Conservation (phyloP, 2,888 invertebrate species). For the Portevinia maculata region DNA sequence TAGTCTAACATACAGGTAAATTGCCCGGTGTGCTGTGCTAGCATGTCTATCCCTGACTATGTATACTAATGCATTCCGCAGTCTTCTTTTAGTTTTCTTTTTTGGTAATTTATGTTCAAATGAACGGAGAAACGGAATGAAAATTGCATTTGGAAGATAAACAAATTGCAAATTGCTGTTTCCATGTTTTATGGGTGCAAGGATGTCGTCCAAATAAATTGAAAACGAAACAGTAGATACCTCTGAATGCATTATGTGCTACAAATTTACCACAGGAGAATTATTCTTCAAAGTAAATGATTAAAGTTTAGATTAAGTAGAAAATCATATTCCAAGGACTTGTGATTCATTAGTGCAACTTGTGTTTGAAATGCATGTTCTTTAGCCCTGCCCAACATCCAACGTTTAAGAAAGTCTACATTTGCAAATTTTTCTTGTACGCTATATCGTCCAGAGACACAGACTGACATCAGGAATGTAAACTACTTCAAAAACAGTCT, state of each 20-base stretch:
- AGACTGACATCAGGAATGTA: too few relatives aligned
- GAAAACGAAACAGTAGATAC: not conserved
- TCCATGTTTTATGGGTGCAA: conserved; percentile 32
- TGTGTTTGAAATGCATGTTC: too few relatives aligned
- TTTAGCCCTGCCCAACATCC: too few relatives aligned
- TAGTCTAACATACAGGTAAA: not conserved
- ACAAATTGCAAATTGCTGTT: conserved; percentile 37
- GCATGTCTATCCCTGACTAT: conserved; percentile 13
- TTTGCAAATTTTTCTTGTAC: too few relatives aligned
- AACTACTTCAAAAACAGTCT: too few relatives aligned
- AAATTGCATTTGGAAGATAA: conserved; percentile 24
- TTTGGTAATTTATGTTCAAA: conserved; percentile 1
- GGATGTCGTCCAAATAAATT: conserved; percentile 19
- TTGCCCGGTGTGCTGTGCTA: not conserved
- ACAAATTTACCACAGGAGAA: not conserved
- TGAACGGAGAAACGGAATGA: not conserved
- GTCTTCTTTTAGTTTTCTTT: not conserved
- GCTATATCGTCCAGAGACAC: too few relatives aligned
- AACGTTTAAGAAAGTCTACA: too few relatives aligned
- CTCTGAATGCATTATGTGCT: not conserved
- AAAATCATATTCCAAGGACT: too few relatives aligned
- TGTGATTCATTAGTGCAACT: too few relatives aligned
- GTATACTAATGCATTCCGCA: conserved; percentile 18
- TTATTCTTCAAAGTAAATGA: too few relatives aligned
- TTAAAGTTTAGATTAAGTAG: too few relatives aligned